Evolutionary conservation across 1,140 invertebrate genomes (phyloP).

Genomic region (Ostrea edulis): DNA sequence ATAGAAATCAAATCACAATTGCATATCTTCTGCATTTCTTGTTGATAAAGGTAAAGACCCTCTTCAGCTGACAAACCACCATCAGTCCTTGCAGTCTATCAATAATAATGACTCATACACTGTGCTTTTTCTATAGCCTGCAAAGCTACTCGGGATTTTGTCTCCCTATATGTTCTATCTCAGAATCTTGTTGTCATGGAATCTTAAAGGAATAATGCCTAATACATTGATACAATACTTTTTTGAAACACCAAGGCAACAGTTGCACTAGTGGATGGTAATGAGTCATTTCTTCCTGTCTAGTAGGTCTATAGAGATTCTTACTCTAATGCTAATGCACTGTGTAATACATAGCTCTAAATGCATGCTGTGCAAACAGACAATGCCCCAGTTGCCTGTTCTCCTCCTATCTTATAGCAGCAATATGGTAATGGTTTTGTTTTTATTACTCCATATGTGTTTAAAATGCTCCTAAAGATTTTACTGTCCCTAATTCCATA

Average conservation of each 20-base stretch:
- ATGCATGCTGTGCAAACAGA: conserved; percentile 5
- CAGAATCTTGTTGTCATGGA: conserved; percentile 26
- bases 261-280: not conserved
- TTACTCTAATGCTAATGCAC: not conserved
- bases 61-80: not conserved
- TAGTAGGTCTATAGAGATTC: conserved; percentile 20
- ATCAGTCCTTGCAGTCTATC: not conserved
- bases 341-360: not conserved
- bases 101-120: conserved; percentile 19
- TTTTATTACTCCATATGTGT: conserved; percentile 9
- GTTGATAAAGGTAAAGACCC: not conserved
- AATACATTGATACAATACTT: not conserved
- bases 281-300: not conserved
- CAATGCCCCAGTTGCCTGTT: not conserved
- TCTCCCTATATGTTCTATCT: not conserved
- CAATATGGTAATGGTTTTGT: not conserved
- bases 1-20: not conserved
- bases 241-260: not conserved
- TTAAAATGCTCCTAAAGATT: not conserved
- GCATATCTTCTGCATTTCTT: not conserved
- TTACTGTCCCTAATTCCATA: conserved; percentile 9
- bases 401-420: not conserved
- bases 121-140: not conserved
- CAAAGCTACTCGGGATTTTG: not conserved
- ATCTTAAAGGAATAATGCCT: not conserved